Evolutionary conservation across 2,113 vertebrate species (phyloP).

Genomic region (Hyaena hyaena): DNA sequence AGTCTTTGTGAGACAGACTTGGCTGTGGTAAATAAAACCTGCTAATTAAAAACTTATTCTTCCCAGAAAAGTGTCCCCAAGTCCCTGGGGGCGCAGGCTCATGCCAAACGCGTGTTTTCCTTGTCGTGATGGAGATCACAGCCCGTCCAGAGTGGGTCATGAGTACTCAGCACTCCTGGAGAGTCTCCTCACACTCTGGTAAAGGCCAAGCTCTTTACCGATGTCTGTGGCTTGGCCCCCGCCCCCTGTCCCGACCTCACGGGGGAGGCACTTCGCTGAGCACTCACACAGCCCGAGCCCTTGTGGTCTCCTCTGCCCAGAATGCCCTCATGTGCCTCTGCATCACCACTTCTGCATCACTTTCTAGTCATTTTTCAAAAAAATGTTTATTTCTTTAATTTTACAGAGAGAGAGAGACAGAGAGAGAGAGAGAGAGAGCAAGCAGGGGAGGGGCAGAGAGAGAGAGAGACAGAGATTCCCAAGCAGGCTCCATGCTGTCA

Average conservation of each 20-base stretch:
- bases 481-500: too few species aligned
- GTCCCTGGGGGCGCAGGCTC: conserved; percentile 59
- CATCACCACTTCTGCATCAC: accelerated
- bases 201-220: accelerated
- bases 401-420: too few species aligned
- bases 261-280: accelerated
- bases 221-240: accelerated
- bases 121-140: accelerated
- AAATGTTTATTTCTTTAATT: too few species aligned
- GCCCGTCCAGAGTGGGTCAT: accelerated
- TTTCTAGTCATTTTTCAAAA: not conserved
- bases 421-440: too few species aligned
- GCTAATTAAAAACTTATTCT: conserved; percentile 84
- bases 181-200: accelerated
- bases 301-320: too few species aligned
- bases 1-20: conserved; percentile 80
- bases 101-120: not conserved
- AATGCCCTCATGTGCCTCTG: accelerated
- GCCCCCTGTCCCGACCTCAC: accelerated
- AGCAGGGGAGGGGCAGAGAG: too few species aligned
- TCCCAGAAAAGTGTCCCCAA: conserved; percentile 69
- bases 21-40: conserved; percentile 86
- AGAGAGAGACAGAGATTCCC: too few species aligned
- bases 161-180: accelerated
- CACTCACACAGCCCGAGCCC: accelerated